These are phyloP conservation scores for Odontothrips loti DNA, from an alignment of 2,888 invertebrate genomes.

Conservation along the genomic window DNA sequence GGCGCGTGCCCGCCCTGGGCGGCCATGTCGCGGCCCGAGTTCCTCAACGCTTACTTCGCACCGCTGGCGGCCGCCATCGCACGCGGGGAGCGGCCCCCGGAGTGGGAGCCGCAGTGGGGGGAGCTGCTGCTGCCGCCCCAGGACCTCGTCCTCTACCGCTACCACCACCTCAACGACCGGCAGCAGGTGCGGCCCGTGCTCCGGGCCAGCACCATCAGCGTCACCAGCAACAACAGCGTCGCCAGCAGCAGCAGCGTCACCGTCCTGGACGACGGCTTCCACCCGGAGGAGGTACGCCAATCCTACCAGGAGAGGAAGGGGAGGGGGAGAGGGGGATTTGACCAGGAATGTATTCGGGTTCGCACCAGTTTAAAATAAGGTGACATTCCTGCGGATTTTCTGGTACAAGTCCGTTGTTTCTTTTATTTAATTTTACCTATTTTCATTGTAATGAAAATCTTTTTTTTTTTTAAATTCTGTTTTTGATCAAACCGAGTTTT, in stretches of 20 bases:
- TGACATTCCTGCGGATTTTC: too few species aligned
- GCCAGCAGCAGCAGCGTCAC: constrained; percentile 8
- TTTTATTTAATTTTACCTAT: too few species aligned
- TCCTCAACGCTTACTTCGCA: constrained; percentile 39
- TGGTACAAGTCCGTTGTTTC: too few species aligned
- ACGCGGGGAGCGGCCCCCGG: not conserved
- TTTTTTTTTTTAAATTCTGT: too few species aligned
- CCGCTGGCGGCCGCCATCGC: constrained; percentile 34
- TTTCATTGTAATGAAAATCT: too few species aligned
- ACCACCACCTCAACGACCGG: not conserved
- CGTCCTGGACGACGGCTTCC: not conserved
- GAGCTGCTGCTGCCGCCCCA: constrained; percentile 19
- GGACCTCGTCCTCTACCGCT: not conserved
- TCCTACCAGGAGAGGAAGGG: too few species aligned
- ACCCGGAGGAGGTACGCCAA: not conserved
- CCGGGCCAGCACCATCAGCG: not conserved
- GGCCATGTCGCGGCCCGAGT: constrained; percentile 39
- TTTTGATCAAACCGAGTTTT: too few species aligned
- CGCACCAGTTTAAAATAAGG: too few species aligned
- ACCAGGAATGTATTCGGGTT: too few species aligned
- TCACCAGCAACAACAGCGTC: constrained; percentile 14
- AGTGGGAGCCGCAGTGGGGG: not conserved
- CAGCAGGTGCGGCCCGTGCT: constrained; percentile 7
- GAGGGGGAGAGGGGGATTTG: too few species aligned
- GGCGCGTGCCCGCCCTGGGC: constrained; percentile 40